A percentile compares a stretch with the other conserved stretches of the same genome.
Conservation (phyloP, 2,113 vertebrate species). For the Leptodactylus fuscus region DNA sequence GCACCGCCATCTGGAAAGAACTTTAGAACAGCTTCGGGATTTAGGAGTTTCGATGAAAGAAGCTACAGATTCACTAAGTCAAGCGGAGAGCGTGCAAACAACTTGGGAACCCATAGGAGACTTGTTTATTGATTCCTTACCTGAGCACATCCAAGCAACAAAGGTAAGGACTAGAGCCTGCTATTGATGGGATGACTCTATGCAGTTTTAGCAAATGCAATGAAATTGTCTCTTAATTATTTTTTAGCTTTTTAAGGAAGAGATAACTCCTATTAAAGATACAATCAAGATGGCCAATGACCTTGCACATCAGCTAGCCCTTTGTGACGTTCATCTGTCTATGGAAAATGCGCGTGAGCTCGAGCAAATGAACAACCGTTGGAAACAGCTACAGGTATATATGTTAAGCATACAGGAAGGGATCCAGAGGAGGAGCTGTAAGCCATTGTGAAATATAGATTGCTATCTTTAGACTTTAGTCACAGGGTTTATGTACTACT, state of each 20-base stretch:
- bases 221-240: not conserved
- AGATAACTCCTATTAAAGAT: slow-evolving; percentile 90
- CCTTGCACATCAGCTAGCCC: slow-evolving; percentile 93
- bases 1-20: slow-evolving; percentile 92
- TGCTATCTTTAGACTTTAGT: too few relatives aligned
- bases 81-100: slow-evolving; percentile 87
- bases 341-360: slow-evolving; percentile 90
- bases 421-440: too few relatives aligned
- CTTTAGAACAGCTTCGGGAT: slow-evolving; percentile 91
- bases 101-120: slow-evolving; percentile 97
- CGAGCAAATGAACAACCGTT: slow-evolving; percentile 92
- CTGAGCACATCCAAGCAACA: slow-evolving; percentile 92
- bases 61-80: slow-evolving; percentile 81
- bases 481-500: too few relatives aligned
- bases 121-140: slow-evolving; percentile 95
- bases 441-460: too few relatives aligned
- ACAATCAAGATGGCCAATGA: slow-evolving; percentile 94
- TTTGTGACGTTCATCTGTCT: slow-evolving; percentile 94
- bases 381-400: slow-evolving; percentile 91
- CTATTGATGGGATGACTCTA: not conserved
- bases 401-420: too few relatives aligned
- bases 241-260: slow-evolving; percentile 91
- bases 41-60: slow-evolving; percentile 92
- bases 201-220: not conserved
- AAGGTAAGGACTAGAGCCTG: slow-evolving; percentile 77